Percentiles rank a stretch among this genome's conserved stretches.
Evolutionary conservation across 2,888 invertebrate species (phyloP).

Genomic region (Diadromus collaris): DNA sequence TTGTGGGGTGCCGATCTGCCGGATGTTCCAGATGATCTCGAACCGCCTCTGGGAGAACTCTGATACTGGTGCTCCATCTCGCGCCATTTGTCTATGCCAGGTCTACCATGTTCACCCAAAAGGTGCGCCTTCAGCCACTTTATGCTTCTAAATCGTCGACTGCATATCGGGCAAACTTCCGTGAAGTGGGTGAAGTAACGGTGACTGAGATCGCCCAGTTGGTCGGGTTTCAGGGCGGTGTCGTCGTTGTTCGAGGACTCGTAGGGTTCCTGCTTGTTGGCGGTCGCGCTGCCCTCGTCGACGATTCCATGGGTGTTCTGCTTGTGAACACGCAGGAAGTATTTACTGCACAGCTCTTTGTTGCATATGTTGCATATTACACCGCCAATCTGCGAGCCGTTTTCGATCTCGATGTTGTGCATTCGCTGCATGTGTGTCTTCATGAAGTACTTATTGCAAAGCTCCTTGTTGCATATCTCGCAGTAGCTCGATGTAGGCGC

Average conservation of each 20-base stretch:
- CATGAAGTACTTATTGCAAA: slow-evolving; percentile 99
- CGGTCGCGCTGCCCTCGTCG: slow-evolving; percentile 85
- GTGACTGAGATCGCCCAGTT: slow-evolving; percentile 83
- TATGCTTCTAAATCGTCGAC: slow-evolving; percentile 92
- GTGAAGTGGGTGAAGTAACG: slow-evolving; percentile 86
- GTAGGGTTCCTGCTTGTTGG: slow-evolving; percentile 73
- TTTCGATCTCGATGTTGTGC: slow-evolving; percentile 97
- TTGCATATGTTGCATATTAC: slow-evolving; percentile 99
- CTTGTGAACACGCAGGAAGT: slow-evolving; percentile 98
- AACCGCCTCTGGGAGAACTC: slow-evolving; percentile 79
- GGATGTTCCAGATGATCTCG: slow-evolving; percentile 75
- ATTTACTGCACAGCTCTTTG: slow-evolving; percentile 98
- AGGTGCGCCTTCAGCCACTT: slow-evolving; percentile 95
- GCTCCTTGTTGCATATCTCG: slow-evolving; percentile 98
- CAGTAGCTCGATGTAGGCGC: slow-evolving; percentile 94
- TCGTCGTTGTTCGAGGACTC: slow-evolving; percentile 76
- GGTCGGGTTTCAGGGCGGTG: slow-evolving; percentile 81
- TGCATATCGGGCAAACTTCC: slow-evolving; percentile 92
- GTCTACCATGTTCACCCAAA: slow-evolving; percentile 91
- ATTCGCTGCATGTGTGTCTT: slow-evolving; percentile 99
- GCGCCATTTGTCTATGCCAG: slow-evolving; percentile 84
- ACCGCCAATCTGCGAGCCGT: slow-evolving; percentile 95
- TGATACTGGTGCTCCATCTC: slow-evolving; percentile 82
- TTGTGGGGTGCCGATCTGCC: slow-evolving; percentile 68
- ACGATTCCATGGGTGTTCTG: slow-evolving; percentile 98